A percentile compares a stretch with the other conserved stretches of the same genome.
phyloP scores from a whole-genome alignment of 1,140 invertebrate genomes.

The Alviniconcha marisindica region DNA sequence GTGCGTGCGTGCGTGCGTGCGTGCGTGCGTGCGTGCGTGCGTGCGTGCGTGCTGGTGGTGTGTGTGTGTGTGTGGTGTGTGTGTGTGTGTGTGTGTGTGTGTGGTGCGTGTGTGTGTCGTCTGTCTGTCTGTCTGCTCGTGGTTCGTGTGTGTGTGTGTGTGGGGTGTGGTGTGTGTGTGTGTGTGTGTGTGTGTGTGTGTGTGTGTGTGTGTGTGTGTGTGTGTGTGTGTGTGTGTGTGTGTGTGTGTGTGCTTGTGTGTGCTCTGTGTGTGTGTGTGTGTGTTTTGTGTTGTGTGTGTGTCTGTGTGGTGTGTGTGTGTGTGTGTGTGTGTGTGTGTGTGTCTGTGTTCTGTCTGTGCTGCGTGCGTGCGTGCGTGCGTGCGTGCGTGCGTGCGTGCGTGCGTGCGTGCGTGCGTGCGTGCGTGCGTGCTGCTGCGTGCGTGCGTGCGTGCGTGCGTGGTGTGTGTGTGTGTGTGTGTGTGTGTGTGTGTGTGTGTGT shows the following conservation, averaged over 20 bases:
- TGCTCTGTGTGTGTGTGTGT: conserved; percentile 11
- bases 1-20: not conserved
- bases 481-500: not conserved
- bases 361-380: not conserved
- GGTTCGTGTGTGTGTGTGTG: not conserved
- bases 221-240: not conserved
- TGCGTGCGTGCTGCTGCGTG: not conserved
- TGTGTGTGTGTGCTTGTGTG: not conserved
- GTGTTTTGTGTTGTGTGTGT: too few relatives aligned
- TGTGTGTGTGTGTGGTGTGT: too few relatives aligned
- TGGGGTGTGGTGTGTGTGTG: not conserved
- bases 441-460: not conserved
- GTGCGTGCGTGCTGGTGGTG: too few relatives aligned
- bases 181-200: conserved; percentile 3
- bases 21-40: not conserved
- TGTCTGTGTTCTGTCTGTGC: not conserved
- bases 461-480: not conserved
- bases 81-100: too few relatives aligned
- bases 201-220: not conserved
- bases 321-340: not conserved
- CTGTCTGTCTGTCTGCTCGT: not conserved
- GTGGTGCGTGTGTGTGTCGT: not conserved
- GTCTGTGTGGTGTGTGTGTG: conserved; percentile 30
- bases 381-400: not conserved
- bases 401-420: not conserved